Evolutionary conservation across 2,113 vertebrate genomes (phyloP).

Genomic region (Pluvialis apricaria): DNA sequence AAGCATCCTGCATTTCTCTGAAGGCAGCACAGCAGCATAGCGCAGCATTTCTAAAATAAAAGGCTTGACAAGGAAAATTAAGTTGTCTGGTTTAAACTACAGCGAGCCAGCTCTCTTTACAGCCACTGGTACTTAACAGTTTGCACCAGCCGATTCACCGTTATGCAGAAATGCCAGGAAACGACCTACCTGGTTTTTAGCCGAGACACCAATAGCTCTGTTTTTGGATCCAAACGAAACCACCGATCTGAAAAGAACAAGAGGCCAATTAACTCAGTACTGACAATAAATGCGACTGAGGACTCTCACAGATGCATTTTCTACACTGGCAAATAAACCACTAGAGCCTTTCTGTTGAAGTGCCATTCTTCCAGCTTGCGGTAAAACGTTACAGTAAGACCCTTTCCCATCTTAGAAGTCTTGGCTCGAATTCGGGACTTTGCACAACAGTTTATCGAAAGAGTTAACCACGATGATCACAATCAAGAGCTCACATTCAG

Average conservation of each 20-base stretch:
- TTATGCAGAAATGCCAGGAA: neutral
- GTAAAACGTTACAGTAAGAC: neutral
- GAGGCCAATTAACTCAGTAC: neutral
- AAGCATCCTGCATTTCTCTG: neutral
- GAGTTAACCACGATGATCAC: neutral
- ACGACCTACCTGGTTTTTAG: conserved; percentile 82
- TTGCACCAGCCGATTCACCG: neutral
- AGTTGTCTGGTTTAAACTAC: neutral
- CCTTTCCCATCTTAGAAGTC: neutral
- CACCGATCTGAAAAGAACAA: conserved; percentile 74
- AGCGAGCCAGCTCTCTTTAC: neutral
- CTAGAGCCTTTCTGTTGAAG: neutral
- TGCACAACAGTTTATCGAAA: neutral
- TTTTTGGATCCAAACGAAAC: conserved; percentile 85
- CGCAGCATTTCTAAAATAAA: neutral
- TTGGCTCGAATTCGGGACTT: neutral
- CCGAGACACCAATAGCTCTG: conserved; percentile 81
- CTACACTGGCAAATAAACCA: neutral
- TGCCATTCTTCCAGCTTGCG: neutral
- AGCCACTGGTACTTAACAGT: neutral
- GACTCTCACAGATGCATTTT: rapidly evolving
- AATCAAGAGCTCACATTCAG: neutral
- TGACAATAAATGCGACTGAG: rapidly evolving
- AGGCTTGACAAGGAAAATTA: neutral
- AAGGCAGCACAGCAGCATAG: neutral